phyloP scores from a whole-genome alignment of 2,888 invertebrate species.

The Epistrophella euchroma region DNA sequence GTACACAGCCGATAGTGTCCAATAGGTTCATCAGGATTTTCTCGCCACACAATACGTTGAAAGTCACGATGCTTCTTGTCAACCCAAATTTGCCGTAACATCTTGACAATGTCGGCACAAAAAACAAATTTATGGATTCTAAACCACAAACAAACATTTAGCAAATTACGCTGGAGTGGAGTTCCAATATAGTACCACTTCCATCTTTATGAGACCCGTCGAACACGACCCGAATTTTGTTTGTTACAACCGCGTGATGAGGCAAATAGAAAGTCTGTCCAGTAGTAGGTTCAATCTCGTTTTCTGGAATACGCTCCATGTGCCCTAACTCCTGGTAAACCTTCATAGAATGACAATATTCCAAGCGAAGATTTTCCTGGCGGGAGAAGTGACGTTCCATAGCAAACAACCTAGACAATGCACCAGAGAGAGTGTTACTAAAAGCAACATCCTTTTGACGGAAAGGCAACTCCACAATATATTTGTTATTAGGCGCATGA shows the following conservation, averaged over 20 bases:
- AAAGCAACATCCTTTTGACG: neutral
- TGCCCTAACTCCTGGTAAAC: conserved; percentile 6
- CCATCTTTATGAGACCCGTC: conserved; percentile 13
- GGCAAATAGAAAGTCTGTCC: conserved; percentile 34
- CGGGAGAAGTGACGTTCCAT: conserved; percentile 14
- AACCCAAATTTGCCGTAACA: conserved; percentile 20
- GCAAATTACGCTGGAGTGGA: conserved; percentile 18
- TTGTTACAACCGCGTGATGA: conserved; percentile 5
- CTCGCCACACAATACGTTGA: neutral
- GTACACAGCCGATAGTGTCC: conserved; percentile 3
- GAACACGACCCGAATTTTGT: neutral
- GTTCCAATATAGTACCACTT: neutral
- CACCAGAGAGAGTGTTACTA: conserved; percentile 20
- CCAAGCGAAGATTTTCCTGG: neutral
- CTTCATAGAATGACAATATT: neutral
- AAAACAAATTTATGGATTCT: conserved; percentile 33
- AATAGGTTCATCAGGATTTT: neutral
- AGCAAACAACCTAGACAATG: neutral
- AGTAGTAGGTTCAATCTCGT: conserved; percentile 18
- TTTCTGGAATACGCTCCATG: conserved; percentile 20
- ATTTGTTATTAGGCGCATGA: too few relatives aligned
- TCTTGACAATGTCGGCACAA: conserved; percentile 25
- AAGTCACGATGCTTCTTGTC: neutral
- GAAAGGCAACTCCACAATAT: neutral
- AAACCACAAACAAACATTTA: conserved; percentile 15